Evolutionary conservation across 2,888 invertebrate species (phyloP), one percentile per base, ranked within the genome.

Genomic region (Lasioglossum calceatum): DNA sequence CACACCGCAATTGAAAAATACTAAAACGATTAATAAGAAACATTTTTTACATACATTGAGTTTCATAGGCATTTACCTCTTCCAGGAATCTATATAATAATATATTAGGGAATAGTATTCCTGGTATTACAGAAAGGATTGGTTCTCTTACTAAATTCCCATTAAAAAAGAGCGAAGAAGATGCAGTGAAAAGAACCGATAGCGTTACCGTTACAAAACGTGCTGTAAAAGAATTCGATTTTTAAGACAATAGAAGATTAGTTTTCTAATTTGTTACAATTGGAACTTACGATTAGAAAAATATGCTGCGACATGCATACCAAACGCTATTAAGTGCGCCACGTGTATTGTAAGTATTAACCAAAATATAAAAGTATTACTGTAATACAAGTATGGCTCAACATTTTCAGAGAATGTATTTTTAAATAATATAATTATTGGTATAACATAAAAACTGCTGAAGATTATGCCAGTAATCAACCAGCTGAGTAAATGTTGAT

Each of bases 311-410:
- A 95, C 85, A 70, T 95, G 95, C 92, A 94, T 93, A 77, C 95
- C 95, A 86, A 93, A 95, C 23, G 93, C 84, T 82, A 94, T 90
- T 23, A 94, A 92, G 86, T 95, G 94, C 77, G 89, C 88, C 67
- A 92, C 83, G 73, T 95, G 93, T 27, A 92, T 54, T n/a, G 93
- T 91, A 54, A 95, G 87, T 77, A 93, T 81, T 27, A 95, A 32
- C 94, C 94, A 94, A 75, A 95, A 91, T 84, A 95, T 86, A 77
- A 95, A 94, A n/a, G 91, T 90, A 82, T 95, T 93, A 72, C 95
- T 93, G 82, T 94, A 93, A 82, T 92, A 86, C 54, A 95, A 88
- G 82, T 93, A 95, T 14, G 95, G 93, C 54, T 92, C 86, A 1
- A 94, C 93, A 78, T 91, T 89, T 4, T 87, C 85, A 32, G 94